Conservation (phyloP, 2,113 vertebrate genomes). For the Smithornis capensis region DNA sequence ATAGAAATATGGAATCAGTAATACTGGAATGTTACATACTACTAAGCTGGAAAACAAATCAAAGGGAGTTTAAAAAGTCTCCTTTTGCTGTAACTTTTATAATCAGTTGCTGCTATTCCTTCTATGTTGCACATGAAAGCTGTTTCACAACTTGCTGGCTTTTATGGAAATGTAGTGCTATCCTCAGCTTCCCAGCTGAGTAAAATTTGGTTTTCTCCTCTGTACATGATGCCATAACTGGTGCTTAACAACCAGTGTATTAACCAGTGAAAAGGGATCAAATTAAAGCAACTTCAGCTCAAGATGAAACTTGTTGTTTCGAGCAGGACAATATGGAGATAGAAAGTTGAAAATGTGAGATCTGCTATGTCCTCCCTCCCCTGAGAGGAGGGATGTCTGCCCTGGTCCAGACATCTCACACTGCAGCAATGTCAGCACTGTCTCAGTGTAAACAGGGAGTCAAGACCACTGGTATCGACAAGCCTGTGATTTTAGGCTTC, state of each 20-base stretch:
- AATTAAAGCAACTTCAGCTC: not conserved
- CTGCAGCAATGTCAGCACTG: not conserved
- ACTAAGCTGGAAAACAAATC: not conserved
- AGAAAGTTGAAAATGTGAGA: not conserved
- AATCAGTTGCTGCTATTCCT: not conserved
- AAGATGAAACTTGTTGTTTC: not conserved
- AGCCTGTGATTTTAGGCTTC: not conserved
- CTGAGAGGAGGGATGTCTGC: not conserved
- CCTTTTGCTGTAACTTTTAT: not conserved
- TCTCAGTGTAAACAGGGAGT: not conserved
- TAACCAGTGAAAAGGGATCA: not conserved
- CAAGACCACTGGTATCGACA: not conserved
- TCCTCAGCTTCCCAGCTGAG: not conserved
- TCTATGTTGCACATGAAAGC: not conserved
- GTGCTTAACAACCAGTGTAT: not conserved
- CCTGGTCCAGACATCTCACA: not conserved
- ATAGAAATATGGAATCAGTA: not conserved
- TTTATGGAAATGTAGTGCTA: not conserved
- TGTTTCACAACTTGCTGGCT: not conserved
- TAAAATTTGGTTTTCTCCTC: not conserved
- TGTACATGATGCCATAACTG: not conserved
- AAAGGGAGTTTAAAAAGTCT: not conserved
- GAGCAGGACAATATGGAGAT: not conserved
- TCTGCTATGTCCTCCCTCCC: not conserved
- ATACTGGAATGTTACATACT: not conserved